Percentiles rank a stretch among this genome's conserved stretches.
phyloP scores from a whole-genome alignment of 2,797 vertebrate species.

The Morus bassanus region DNA sequence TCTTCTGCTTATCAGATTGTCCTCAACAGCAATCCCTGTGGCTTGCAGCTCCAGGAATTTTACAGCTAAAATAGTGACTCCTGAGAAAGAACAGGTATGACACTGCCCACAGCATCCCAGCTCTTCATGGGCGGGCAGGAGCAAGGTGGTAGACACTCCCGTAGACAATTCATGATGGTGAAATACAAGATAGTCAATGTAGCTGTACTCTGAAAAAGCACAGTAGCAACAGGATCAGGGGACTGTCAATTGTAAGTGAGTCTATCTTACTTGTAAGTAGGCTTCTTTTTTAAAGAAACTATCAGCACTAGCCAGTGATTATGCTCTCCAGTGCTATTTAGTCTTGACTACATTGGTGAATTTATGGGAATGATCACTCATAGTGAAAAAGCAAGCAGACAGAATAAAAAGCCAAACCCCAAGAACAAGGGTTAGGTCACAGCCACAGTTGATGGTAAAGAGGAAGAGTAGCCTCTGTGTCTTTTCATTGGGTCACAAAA shows the following conservation, averaged over 20 bases:
- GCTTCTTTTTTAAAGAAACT: not conserved
- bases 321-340: not conserved
- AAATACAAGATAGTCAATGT: not conserved
- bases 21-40: not conserved
- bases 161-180: not conserved
- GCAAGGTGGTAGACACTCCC: not conserved
- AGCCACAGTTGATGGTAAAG: not conserved
- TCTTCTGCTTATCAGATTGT: not conserved
- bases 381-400: not conserved
- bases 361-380: not conserved
- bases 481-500: not conserved
- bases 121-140: not conserved
- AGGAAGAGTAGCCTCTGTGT: not conserved
- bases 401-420: not conserved
- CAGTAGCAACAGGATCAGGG: not conserved
- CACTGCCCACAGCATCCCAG: not conserved
- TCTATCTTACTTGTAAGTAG: not conserved
- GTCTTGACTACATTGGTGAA: not conserved
- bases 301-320: not conserved
- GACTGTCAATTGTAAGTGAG: too few species aligned
- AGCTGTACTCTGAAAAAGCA: not conserved
- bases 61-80: not conserved
- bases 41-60: not conserved
- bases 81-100: not conserved
- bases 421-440: not conserved